Conservation (phyloP, 2,113 vertebrate genomes). For the Brienomyrus brachyistius region DNA sequence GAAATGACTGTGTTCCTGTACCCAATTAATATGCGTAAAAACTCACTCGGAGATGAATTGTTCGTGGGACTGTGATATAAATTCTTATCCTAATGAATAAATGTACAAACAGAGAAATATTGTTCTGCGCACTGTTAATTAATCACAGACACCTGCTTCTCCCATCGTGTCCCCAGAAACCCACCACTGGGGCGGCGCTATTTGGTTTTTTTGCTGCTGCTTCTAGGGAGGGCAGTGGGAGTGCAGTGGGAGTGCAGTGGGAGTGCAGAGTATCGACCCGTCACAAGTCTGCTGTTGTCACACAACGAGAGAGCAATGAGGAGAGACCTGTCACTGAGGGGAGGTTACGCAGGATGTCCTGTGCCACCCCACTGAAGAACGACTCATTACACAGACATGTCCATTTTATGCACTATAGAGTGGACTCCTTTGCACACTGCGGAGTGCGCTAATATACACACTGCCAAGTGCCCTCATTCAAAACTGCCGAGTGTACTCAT, state of each 20-base stretch:
- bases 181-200: not conserved
- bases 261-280: not conserved
- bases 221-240: not conserved
- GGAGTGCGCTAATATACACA: not conserved
- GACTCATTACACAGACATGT: not conserved
- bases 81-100: slow-evolving; percentile 18
- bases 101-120: slow-evolving; percentile 31
- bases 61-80: slow-evolving; percentile 25
- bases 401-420: not conserved
- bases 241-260: not conserved
- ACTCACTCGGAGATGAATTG: slow-evolving; percentile 61
- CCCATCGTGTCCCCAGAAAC: not conserved
- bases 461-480: not conserved
- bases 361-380: not conserved
- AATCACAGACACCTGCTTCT: slow-evolving; percentile 26
- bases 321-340: not conserved
- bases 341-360: not conserved
- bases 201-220: not conserved
- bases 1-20: slow-evolving; percentile 58
- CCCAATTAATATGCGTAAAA: slow-evolving; percentile 62
- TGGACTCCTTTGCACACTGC: not conserved
- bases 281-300: not conserved
- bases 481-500: not conserved
- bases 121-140: slow-evolving; percentile 27
- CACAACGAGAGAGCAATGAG: not conserved